phyloP scores from a whole-genome alignment of 2,888 invertebrate genomes.

The Eupeodes latifasciatus region DNA sequence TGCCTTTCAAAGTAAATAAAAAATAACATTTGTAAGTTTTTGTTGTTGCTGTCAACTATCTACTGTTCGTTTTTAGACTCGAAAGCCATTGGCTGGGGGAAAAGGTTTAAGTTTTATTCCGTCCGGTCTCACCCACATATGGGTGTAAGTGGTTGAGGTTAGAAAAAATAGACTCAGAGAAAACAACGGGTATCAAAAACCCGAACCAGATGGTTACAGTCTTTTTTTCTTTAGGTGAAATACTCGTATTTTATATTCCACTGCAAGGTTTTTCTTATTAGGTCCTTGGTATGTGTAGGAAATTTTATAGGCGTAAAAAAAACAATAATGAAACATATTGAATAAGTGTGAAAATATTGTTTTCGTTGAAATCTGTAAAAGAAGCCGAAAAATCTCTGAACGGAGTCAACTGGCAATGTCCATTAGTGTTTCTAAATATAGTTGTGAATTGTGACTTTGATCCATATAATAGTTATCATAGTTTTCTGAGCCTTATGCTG shows the following conservation, averaged over 20 bases:
- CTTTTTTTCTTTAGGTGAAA: neutral
- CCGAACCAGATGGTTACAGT: slow-evolving; percentile 6
- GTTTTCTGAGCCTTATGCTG: too few relatives aligned
- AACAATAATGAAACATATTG: too few relatives aligned
- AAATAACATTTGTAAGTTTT: slow-evolving; percentile 54
- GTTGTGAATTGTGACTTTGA: too few relatives aligned
- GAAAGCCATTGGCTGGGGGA: neutral
- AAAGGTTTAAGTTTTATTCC: slow-evolving; percentile 3
- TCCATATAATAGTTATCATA: too few relatives aligned
- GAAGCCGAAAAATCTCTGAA: too few relatives aligned
- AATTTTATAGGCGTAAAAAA: too few relatives aligned
- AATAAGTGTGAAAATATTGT: too few relatives aligned
- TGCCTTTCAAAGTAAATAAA: slow-evolving; percentile 65
- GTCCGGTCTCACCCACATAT: neutral
- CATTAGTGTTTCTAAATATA: too few relatives aligned
- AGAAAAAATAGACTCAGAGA: neutral
- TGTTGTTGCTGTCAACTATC: slow-evolving; percentile 33
- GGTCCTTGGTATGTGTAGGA: too few relatives aligned
- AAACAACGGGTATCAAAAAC: neutral
- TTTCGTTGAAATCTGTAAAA: too few relatives aligned
- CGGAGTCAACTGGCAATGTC: too few relatives aligned
- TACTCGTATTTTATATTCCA: neutral
- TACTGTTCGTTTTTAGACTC: slow-evolving; percentile 59
- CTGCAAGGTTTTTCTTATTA: neutral
- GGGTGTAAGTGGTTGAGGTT: slow-evolving; percentile 29